phyloP scores from a whole-genome alignment of 2,797 vertebrate species.

The Phoxinus dragarum region DNA sequence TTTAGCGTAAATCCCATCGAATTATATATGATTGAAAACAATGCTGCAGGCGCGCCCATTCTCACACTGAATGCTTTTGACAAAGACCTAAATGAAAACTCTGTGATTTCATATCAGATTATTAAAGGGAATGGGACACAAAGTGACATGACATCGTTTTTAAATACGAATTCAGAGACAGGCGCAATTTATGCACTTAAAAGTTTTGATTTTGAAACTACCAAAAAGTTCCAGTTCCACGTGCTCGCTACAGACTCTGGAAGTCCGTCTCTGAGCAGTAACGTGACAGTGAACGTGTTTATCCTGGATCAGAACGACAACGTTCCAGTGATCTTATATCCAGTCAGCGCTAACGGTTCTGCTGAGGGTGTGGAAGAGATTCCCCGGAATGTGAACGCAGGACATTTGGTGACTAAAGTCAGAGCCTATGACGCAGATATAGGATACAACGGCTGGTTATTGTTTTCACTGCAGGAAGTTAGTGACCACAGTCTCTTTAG shows the following conservation, averaged over 20 bases:
- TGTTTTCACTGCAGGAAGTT: too few relatives aligned
- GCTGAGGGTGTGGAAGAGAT: too few relatives aligned
- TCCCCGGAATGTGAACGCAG: too few relatives aligned
- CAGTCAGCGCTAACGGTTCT: constrained; percentile 60
- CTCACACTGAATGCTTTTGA: constrained; percentile 67
- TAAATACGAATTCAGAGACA: constrained; percentile 65
- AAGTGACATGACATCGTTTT: constrained; percentile 56
- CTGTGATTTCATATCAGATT: constrained; percentile 59
- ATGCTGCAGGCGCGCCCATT: constrained; percentile 64
- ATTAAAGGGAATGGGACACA: constrained; percentile 25
- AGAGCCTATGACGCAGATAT: too few relatives aligned
- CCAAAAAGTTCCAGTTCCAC: constrained; percentile 61
- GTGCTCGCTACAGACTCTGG: constrained; percentile 62
- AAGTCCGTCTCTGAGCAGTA: constrained; percentile 24
- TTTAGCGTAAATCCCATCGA: constrained; percentile 69
- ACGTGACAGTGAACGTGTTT: constrained; percentile 60
- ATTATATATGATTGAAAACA: constrained; percentile 78
- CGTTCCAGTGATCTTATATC: constrained; percentile 63
- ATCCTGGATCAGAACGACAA: constrained; percentile 69
- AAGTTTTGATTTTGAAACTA: constrained; percentile 67
- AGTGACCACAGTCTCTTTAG: too few relatives aligned
- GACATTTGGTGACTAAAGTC: too few relatives aligned
- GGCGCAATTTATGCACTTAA: constrained; percentile 63
- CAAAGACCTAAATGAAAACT: constrained; percentile 63
- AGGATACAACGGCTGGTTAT: too few relatives aligned